Evolutionary conservation across 2,888 invertebrate genomes (phyloP).

Genomic region (Leucophora obtusa): DNA sequence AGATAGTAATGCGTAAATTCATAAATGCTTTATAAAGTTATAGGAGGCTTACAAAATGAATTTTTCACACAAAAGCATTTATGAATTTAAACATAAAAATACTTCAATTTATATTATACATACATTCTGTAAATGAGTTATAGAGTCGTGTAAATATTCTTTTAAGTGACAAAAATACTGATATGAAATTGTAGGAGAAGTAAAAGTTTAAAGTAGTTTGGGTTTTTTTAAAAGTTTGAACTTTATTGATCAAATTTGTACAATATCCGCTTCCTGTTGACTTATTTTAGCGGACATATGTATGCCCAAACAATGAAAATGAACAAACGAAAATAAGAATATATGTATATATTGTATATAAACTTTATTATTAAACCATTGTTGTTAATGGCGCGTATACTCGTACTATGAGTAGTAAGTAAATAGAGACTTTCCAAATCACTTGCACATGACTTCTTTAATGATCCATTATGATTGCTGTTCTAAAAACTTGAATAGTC

Average conservation of each 20-base stretch:
- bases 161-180: conserved; percentile 10
- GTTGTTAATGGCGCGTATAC: neutral
- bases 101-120: neutral
- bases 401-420: neutral
- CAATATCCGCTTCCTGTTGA: conserved; percentile 39
- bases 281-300: conserved; percentile 22
- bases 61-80: no score
- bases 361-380: conserved; percentile 23
- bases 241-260: conserved; percentile 31
- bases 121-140: neutral
- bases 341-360: no score
- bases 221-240: neutral
- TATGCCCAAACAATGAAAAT: neutral
- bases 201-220: neutral
- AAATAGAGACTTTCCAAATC: neutral
- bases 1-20: neutral
- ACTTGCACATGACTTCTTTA: conserved; percentile 21
- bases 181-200: no score
- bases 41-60: no score
- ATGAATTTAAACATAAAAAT: no score
- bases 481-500: conserved; percentile 5
- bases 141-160: conserved; percentile 19
- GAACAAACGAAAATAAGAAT: neutral
- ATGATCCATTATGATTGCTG: conserved; percentile 12
- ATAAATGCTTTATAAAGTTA: no score